A percentile compares a stretch with the other conserved stretches of the same genome.
These are phyloP conservation scores for Sussaba pulchella DNA, from an alignment of 2,888 invertebrate genomes.

Conservation along the genomic window DNA sequence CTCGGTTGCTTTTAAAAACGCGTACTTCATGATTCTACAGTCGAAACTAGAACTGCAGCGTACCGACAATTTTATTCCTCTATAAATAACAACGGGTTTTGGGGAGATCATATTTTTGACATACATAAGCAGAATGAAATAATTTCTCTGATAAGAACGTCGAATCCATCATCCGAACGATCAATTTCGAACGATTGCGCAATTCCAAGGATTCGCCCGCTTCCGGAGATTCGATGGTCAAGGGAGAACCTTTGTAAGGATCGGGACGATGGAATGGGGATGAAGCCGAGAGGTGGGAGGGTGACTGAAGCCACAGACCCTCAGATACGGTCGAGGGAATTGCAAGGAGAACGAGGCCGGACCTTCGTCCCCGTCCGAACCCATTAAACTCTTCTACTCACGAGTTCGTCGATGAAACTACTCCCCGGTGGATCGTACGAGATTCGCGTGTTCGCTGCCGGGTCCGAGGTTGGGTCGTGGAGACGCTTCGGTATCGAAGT, in stretches of 20 bases:
- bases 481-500: conserved; percentile 52
- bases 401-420: conserved; percentile 64
- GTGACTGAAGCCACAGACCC: conserved; percentile 35
- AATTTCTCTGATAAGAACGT: not conserved
- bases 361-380: conserved; percentile 57
- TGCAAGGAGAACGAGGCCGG: conserved; percentile 18
- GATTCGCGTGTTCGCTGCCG: conserved; percentile 63
- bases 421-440: conserved; percentile 52
- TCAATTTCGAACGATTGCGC: conserved; percentile 38
- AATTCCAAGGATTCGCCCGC: conserved; percentile 39
- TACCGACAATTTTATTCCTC: not conserved
- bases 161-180: conserved; percentile 1
- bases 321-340: conserved; percentile 32
- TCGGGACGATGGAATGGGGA: conserved; percentile 4
- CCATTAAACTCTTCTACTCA: conserved; percentile 69
- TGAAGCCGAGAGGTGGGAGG: conserved; percentile 17
- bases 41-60: too few species aligned
- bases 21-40: too few species aligned
- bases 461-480: conserved; percentile 10
- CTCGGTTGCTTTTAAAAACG: too few species aligned
- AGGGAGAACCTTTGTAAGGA: conserved; percentile 39
- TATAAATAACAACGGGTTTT: not conserved
- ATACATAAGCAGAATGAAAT: conserved; percentile 25
- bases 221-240: conserved; percentile 26
- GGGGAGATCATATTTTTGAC: not conserved